Conservation (phyloP, 2,888 invertebrate genomes). For the Palloptera scutellata region DNA sequence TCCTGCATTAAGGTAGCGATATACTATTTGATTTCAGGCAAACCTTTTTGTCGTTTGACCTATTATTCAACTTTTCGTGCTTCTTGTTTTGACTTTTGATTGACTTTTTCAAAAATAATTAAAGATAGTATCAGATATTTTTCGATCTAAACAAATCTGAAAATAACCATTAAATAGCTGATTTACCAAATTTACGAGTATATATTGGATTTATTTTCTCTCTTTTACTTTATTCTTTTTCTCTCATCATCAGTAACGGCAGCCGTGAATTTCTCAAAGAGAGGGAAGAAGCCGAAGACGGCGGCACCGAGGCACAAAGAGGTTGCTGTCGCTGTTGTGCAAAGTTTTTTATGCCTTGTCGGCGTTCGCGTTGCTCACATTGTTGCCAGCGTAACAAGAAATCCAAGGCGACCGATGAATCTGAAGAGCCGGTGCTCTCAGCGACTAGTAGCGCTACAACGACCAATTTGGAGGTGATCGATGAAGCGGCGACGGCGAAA, state of each 20-base stretch:
- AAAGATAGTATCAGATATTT: too few species aligned
- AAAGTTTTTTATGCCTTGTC: slow-evolving; percentile 61
- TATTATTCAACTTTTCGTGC: too few species aligned
- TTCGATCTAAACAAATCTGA: too few species aligned
- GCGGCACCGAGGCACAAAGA: slow-evolving; percentile 43
- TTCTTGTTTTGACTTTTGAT: too few species aligned
- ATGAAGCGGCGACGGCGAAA: slow-evolving; percentile 49
- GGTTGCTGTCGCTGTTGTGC: slow-evolving; percentile 58
- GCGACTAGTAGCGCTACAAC: slow-evolving; percentile 55
- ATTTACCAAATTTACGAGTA: slow-evolving; percentile 16
- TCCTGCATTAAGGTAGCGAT: too few species aligned
- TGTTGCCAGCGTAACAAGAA: slow-evolving; percentile 54
- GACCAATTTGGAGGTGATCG: slow-evolving; percentile 54
- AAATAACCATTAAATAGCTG: too few species aligned
- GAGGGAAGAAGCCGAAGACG: too few species aligned
- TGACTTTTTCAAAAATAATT: too few species aligned
- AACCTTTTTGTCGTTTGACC: too few species aligned
- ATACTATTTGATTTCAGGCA: too few species aligned
- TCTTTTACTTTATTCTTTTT: slow-evolving; percentile 4
- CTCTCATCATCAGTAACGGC: slow-evolving; percentile 46
- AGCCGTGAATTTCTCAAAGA: slow-evolving; percentile 61
- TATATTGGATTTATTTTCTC: too few species aligned
- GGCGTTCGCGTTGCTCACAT: slow-evolving; percentile 58
- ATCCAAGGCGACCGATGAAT: slow-evolving; percentile 47
- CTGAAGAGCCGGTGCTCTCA: slow-evolving; percentile 50